A percentile compares a stretch with the other conserved stretches of the same genome.
phyloP scores from a whole-genome alignment of 64 coral and sea anemone genomes.

The Pocillopora damicornis region DNA sequence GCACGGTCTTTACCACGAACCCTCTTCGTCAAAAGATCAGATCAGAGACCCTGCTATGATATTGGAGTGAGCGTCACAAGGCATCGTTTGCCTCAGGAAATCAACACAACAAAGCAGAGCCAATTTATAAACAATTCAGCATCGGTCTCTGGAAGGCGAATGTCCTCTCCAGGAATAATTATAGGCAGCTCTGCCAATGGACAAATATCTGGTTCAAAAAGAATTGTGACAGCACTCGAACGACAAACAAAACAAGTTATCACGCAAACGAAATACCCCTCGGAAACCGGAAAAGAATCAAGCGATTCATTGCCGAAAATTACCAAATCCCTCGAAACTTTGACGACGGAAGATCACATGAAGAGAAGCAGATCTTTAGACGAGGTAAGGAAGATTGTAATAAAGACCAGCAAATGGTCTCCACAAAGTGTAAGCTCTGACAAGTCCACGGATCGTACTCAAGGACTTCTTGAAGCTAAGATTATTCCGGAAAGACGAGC shows the following conservation, averaged over 20 bases:
- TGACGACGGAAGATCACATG: neutral
- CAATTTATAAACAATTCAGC: neutral
- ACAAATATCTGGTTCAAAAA: neutral
- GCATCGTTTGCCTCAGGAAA: neutral
- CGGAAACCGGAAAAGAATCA: neutral
- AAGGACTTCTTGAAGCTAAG: slow-evolving; percentile 3
- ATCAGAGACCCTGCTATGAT: neutral
- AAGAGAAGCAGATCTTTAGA: neutral
- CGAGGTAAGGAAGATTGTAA: neutral
- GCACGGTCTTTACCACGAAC: neutral
- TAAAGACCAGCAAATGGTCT: neutral
- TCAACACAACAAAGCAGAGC: neutral
- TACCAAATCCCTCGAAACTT: slow-evolving; percentile 4
- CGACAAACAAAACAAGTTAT: neutral
- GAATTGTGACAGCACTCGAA: neutral
- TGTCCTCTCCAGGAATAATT: slow-evolving; percentile 2
- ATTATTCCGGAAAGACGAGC: neutral
- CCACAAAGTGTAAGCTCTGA: neutral
- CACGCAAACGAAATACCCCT: neutral
- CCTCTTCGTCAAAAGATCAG: neutral
- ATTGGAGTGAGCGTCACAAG: neutral
- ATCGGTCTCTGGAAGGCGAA: neutral
- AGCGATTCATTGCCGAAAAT: slow-evolving; percentile 24
- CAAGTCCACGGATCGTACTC: slow-evolving; percentile 24
- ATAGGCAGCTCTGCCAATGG: neutral